Percentiles rank a stretch among this genome's conserved stretches.
These are phyloP conservation scores for Nothoprocta pentlandii DNA, from an alignment of 2,113 vertebrate genomes.

Conservation along the genomic window DNA sequence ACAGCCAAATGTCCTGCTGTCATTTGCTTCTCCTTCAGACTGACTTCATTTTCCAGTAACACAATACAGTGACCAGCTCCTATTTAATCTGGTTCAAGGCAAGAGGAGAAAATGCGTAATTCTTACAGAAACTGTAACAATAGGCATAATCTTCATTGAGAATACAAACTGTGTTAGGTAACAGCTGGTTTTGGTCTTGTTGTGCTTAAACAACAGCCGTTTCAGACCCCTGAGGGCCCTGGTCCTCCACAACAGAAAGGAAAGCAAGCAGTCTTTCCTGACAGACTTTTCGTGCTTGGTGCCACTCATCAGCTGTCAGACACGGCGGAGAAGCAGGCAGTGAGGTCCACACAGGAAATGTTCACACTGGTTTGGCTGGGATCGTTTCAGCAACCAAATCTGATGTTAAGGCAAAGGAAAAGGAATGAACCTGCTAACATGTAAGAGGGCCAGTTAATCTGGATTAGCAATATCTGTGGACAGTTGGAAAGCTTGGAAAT, in stretches of 20 bases:
- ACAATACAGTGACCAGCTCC: fast-evolving
- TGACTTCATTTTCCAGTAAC: not conserved
- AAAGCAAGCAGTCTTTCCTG: not conserved
- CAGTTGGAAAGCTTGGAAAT: not conserved
- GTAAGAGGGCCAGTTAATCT: not conserved
- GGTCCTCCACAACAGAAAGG: not conserved
- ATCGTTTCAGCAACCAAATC: not conserved
- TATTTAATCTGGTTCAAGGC: not conserved
- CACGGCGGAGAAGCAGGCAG: not conserved
- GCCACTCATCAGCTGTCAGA: not conserved
- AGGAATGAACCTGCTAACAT: not conserved
- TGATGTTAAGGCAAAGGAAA: not conserved
- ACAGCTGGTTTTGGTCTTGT: not conserved
- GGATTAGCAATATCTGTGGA: not conserved
- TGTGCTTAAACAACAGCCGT: not conserved
- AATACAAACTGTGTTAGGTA: not conserved
- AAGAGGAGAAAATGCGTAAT: not conserved
- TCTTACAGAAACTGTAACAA: fast-evolving
- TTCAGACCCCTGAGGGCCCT: not conserved
- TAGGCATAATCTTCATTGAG: not conserved
- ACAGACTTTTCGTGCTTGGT: not conserved
- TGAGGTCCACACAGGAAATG: not conserved
- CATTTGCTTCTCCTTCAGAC: fast-evolving
- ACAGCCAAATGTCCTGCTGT: not conserved
- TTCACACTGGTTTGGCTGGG: not conserved